A percentile compares a stretch with the other conserved stretches of the same genome.
Conservation (phyloP, 2,797 vertebrate genomes). For the Sebastiscus albofasciatus region DNA sequence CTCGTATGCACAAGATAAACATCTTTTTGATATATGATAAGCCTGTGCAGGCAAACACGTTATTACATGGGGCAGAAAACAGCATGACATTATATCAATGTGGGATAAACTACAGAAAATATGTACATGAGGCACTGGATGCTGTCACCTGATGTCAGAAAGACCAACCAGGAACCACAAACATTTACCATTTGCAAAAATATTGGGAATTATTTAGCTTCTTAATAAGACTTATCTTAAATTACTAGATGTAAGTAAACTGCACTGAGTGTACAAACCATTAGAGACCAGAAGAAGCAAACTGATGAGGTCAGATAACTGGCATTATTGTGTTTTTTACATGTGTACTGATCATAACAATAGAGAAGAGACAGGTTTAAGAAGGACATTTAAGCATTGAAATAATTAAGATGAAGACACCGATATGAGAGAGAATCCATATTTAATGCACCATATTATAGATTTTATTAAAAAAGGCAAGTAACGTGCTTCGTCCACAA, state of each 20-base stretch:
- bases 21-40: not conserved
- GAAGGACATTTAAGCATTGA: not conserved
- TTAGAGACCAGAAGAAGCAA: not conserved
- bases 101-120: not conserved
- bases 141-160: not conserved
- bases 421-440: not conserved
- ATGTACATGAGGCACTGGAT: not conserved
- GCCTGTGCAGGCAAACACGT: not conserved
- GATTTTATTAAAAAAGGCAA: not conserved
- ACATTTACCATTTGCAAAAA: not conserved
- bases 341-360: not conserved
- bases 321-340: not conserved
- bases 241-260: not conserved
- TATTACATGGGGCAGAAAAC: not conserved
- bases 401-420: not conserved
- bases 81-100: not conserved
- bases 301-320: not conserved
- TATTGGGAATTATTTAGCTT: not conserved
- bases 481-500: constrained; percentile 51
- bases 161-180: not conserved
- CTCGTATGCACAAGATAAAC: not conserved
- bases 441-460: not conserved
- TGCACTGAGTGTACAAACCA: not conserved
- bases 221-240: not conserved
- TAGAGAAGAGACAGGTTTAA: not conserved